Percentiles rank a stretch among this genome's conserved stretches.
These are phyloP conservation scores for Euura lappo DNA, from an alignment of 1,140 invertebrate species.

Conservation along the genomic window DNA sequence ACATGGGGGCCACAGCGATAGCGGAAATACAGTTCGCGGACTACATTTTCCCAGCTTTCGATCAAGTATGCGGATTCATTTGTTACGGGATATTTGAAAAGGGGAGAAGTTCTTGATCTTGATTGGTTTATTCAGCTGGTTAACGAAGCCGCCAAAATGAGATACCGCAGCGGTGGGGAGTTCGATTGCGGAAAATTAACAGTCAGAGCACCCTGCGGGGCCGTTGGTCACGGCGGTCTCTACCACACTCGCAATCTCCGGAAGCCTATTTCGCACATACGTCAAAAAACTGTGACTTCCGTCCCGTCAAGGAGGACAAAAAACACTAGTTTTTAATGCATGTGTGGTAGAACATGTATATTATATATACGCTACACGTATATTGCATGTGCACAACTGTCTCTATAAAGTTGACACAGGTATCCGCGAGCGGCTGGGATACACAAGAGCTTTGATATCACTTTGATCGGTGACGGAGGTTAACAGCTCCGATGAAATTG, in stretches of 20 bases:
- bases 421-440: no score
- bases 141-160: constrained; percentile 92
- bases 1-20: constrained; percentile 88
- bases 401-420: no score
- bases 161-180: constrained; percentile 90
- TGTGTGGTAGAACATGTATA: no score
- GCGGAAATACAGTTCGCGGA: constrained; percentile 99
- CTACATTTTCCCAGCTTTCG: constrained; percentile 99
- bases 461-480: no score
- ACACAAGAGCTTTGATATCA: no score
- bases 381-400: no score
- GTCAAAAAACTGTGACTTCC: constrained; percentile 54
- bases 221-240: constrained; percentile 90
- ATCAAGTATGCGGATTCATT: constrained; percentile 76
- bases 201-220: constrained; percentile 85
- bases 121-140: constrained; percentile 65
- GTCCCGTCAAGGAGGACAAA: no score
- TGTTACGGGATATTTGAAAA: not conserved
- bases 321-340: no score
- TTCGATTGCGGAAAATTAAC: constrained; percentile 94
- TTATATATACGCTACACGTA: no score
- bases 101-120: no score
- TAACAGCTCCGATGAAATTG: no score
- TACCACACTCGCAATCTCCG: constrained; percentile 99
- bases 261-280: constrained; percentile 98